A percentile compares a stretch with the other conserved stretches of the same genome.
These are phyloP conservation scores for Octomys mimax DNA, from an alignment of 2,797 vertebrate genomes.

Conservation along the genomic window DNA sequence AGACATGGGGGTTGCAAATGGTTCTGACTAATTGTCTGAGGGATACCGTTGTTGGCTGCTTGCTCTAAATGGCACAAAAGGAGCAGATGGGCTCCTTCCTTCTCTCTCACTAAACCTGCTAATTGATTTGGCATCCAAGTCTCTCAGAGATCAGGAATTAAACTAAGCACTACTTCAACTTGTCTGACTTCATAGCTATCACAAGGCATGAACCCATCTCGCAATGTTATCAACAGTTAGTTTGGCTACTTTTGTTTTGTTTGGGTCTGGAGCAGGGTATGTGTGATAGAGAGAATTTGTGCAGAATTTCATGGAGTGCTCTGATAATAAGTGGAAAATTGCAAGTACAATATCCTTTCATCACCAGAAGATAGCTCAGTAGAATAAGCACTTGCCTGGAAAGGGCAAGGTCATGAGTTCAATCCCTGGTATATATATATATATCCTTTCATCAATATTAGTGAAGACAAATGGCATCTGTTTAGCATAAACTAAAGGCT, in stretches of 20 bases:
- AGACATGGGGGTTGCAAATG: slow-evolving; percentile 20
- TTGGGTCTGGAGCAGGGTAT: no score
- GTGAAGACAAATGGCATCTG: not conserved
- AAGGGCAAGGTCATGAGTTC: no score
- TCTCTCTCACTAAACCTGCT: slow-evolving; percentile 41
- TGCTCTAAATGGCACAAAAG: slow-evolving; percentile 43
- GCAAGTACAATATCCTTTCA: not conserved
- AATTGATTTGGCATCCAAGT: slow-evolving; percentile 72
- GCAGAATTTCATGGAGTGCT: not conserved
- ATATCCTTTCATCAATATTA: not conserved
- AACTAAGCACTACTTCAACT: not conserved
- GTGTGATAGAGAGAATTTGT: not conserved
- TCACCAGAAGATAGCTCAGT: no score
- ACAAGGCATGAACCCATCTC: not conserved
- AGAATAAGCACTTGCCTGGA: no score
- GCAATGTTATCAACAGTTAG: not conserved
- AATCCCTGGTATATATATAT: no score
- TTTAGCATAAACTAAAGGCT: not conserved
- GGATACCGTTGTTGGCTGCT: slow-evolving; percentile 40
- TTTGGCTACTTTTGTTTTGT: not conserved
- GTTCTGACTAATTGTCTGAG: slow-evolving; percentile 64
- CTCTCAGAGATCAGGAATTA: slow-evolving; percentile 43
- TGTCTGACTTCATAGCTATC: not conserved
- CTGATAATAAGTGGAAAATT: not conserved
- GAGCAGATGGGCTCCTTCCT: slow-evolving; percentile 48